Base-by-base conservation (phyloP, 2,888 invertebrate genomes). In the Gymnoscelis rufifasciata region DNA sequence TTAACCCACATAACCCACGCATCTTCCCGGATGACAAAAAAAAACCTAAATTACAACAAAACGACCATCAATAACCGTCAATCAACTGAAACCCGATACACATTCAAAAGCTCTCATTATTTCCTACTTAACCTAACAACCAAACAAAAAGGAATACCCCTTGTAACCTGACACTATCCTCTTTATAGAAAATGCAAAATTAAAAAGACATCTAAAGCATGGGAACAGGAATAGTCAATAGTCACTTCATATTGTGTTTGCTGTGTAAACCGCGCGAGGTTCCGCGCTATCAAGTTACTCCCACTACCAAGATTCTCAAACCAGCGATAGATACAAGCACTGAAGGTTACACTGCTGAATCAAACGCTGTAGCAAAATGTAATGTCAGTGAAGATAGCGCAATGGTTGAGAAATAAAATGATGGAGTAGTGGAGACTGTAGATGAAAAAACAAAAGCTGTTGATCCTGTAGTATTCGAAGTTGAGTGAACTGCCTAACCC, bases 241-340 rank as follows among this genome's bases (percentile, higher is more conserved):
- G 84, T 81, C 86, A 83, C 84, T 87, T 81, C 84, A 82, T 82
- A 80, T 83, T 83, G 79, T 84, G 82, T 86, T 84, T 86, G 74
- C 72, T 73, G 77, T 78, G 78, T 74, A 83, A 83, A 82, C 83
- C 82, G 71, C 77, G 77, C 69, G 77, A 78, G 76, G 77, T 78
- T 83, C 78, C 72, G 76, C 69, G 68, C 78, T 84, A 79, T 86
- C 78, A 59, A 52, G 74, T 84, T 83, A 75, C 87, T 54, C 45
- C 45, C 57, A 72, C 67, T 52, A 68, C 47, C 43, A 43, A 44
- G 59, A 49, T 46, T 43, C 52, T 43, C 38, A 37, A 49, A 54
- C 51, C 42, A 54, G 39, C 43, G 42, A 42, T 24, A 28, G 15
- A 39, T 38, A 43, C 11, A 38, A 47, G 27, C 8, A 13, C 10